A percentile compares a stretch with the other conserved stretches of the same genome.
Evolutionary conservation across 2,797 vertebrate genomes (phyloP).

Genomic region (Parambassis ranga): DNA sequence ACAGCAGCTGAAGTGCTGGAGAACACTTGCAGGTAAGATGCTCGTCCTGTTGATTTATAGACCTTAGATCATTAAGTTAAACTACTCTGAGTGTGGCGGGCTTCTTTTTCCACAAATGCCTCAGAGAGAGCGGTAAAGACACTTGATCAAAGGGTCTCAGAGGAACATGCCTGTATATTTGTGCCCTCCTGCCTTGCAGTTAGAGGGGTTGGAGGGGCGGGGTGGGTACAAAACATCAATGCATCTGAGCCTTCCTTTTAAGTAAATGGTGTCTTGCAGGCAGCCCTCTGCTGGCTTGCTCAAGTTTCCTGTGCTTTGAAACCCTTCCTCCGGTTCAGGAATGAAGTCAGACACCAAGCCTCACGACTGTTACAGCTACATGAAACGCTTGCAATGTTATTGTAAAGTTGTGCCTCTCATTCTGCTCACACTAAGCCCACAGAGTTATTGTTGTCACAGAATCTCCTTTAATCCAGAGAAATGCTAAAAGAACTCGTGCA

Average conservation of each 20-base stretch:
- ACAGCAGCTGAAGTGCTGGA: slow-evolving; percentile 87
- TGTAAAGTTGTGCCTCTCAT: slow-evolving; percentile 38
- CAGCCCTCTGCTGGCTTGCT: slow-evolving; percentile 83
- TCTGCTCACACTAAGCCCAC: neutral
- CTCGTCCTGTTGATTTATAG: neutral
- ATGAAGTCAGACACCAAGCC: slow-evolving; percentile 69
- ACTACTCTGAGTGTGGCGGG: slow-evolving; percentile 28
- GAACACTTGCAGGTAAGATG: slow-evolving; percentile 90
- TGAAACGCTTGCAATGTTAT: slow-evolving; percentile 43
- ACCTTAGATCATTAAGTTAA: slow-evolving; percentile 12
- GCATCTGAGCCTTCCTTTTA: slow-evolving; percentile 77
- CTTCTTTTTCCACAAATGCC: slow-evolving; percentile 62
- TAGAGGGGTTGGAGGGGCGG: slow-evolving; percentile 69
- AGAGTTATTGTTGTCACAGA: slow-evolving; percentile 16
- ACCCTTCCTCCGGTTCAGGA: slow-evolving; percentile 76
- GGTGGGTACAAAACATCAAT: slow-evolving; percentile 71
- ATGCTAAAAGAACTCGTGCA: slow-evolving; percentile 44
- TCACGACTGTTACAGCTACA: slow-evolving; percentile 57
- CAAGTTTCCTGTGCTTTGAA: slow-evolving; percentile 86
- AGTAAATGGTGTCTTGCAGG: slow-evolving; percentile 80
- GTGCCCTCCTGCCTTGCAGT: slow-evolving; percentile 77
- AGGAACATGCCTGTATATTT: slow-evolving; percentile 72
- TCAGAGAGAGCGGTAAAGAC: slow-evolving; percentile 52
- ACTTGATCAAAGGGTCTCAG: slow-evolving; percentile 72
- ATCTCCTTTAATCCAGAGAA: slow-evolving; percentile 26